A percentile compares a stretch with the other conserved stretches of the same genome.
Evolutionary conservation across 2,888 invertebrate species (phyloP).

Genomic region (Macaria notata): DNA sequence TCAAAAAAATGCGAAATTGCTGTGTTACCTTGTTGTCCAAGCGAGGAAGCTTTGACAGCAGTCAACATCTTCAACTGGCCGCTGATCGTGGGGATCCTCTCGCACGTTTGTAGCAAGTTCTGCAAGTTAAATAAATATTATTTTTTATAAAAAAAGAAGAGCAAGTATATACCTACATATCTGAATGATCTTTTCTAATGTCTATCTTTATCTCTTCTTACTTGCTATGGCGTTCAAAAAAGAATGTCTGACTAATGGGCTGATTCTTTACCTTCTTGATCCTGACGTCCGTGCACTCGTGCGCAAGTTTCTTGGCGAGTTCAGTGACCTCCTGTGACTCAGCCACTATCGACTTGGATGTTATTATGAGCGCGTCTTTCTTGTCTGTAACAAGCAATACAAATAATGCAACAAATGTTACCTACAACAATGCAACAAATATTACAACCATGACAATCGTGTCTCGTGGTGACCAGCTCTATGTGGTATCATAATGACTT

Average conservation of each 20-base stretch:
- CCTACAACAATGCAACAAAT: too few relatives aligned
- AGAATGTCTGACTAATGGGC: too few relatives aligned
- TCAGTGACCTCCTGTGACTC: conserved; percentile 98
- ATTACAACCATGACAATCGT: too few relatives aligned
- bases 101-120: conserved; percentile 98
- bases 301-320: conserved; percentile 96
- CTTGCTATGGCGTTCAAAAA: too few relatives aligned
- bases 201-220: too few relatives aligned
- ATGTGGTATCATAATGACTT: too few relatives aligned
- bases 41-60: conserved; percentile 94
- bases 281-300: conserved; percentile 98
- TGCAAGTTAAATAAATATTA: conserved; percentile 53
- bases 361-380: conserved; percentile 96
- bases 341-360: conserved; percentile 97
- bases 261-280: conserved; percentile 97
- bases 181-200: too few relatives aligned
- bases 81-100: conserved; percentile 98
- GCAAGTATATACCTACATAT: too few relatives aligned
- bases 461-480: too few relatives aligned
- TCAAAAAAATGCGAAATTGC: too few relatives aligned
- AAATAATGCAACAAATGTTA: too few relatives aligned
- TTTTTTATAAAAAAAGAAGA: too few relatives aligned
- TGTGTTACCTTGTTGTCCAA: conserved; percentile 95
- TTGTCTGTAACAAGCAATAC: conserved; percentile 81
- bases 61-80: conserved; percentile 99